Percentiles rank a stretch among this genome's conserved stretches.
Conservation (phyloP, 2,797 vertebrate species). For the Xerus rutilus region DNA sequence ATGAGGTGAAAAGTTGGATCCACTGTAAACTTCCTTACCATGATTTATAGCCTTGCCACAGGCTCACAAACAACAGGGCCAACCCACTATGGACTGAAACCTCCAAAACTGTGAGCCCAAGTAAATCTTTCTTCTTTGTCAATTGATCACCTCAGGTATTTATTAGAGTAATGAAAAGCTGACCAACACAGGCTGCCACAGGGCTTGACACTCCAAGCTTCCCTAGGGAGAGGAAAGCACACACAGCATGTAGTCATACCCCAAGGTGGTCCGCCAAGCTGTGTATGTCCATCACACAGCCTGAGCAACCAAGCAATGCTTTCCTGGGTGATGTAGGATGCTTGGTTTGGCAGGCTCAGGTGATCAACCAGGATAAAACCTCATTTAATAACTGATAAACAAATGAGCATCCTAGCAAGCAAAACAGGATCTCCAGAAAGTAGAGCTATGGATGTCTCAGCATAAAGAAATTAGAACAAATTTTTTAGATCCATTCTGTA, state of each 20-base stretch:
- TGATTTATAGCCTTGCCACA: background rate
- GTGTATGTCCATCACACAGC: background rate
- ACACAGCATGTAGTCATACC: background rate
- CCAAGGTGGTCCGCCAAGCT: background rate
- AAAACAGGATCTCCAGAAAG: background rate
- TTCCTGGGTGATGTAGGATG: background rate
- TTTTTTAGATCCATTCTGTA: background rate
- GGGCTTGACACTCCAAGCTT: background rate
- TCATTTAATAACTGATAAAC: background rate
- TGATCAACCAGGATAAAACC: background rate
- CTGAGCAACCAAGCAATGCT: background rate
- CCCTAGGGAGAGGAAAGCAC: background rate
- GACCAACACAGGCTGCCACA: background rate
- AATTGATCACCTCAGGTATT: background rate
- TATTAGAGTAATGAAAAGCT: background rate
- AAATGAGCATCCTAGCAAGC: background rate
- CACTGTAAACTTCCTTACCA: background rate
- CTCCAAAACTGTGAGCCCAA: background rate
- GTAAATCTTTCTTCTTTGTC: background rate
- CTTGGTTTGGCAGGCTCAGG: background rate
- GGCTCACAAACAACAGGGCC: background rate
- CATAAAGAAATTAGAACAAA: slow-evolving; percentile 20
- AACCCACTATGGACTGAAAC: background rate
- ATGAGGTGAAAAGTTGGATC: background rate
- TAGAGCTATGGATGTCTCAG: background rate